Base-by-base conservation (phyloP, 1,140 invertebrate species). In the Chelonus insularis region DNA sequence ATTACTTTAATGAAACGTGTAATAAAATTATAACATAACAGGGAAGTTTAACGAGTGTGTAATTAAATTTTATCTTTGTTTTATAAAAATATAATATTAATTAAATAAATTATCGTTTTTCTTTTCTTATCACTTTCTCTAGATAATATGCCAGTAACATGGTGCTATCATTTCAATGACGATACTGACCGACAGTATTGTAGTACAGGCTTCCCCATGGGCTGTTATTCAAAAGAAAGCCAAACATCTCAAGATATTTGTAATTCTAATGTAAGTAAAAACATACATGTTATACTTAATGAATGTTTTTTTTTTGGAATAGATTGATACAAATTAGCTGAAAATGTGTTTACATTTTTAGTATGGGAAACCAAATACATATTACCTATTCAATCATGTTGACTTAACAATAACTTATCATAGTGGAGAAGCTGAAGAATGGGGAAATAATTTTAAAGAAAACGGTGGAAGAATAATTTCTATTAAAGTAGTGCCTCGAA, bases 111-210 rank as follows among this genome's bases (percentile, higher is more conserved):
- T n/a, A n/a, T n/a, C n/a, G n/a, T n/a, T n/a, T n/a, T n/a, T n/a
- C n/a, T n/a, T n/a, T n/a, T n/a, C n/a, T n/a, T 39, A 51, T 20
- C 37, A 20, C 63, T 60, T 66, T 65, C 73, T 66, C 21, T 60
- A 85, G 91, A 99, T 81, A 99, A 99, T 74, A 98, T 99, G 96
- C 97, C 96, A 29, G 91, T 94, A 1, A 94, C 91, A 0, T 98
- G 94, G 91, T 99, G 97, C 79, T 98, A 97, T 77, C 80, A 86
- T 59, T 83, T 89, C 16, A 91, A 94, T 65, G 86, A 88, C 75
- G 87, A 84, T 3, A 18, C 29, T 9, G 32, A 52, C 61, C 84
- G 87, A 74, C 87, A 91, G 69, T 91, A 93, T 81, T 99, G 97
- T 76, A 93, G 90, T 43, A 95, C 91, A 58, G 96, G 97, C 29